Evolutionary conservation across 2,113 vertebrate species (phyloP).

Genomic region (Seriola quinqueradiata): DNA sequence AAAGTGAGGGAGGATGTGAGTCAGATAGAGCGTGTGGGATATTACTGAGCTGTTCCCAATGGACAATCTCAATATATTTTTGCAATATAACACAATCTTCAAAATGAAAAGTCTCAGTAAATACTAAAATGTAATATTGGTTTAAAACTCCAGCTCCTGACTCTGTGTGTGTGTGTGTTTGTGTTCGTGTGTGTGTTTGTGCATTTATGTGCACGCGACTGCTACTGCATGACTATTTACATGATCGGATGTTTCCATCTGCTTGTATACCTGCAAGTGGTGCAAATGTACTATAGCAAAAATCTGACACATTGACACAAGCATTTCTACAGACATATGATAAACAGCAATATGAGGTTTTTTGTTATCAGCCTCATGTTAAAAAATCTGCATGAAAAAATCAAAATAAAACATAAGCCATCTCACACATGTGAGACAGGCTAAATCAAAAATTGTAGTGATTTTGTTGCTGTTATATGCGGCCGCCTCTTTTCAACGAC

Average conservation of each 20-base stretch:
- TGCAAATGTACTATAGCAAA: not conserved
- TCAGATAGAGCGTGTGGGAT: not conserved
- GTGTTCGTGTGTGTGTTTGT: not conserved
- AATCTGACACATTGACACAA: not conserved
- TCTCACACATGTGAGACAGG: too few species aligned
- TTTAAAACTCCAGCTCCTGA: slow-evolving; percentile 4
- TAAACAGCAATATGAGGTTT: too few species aligned
- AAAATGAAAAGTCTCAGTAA: slow-evolving; percentile 46
- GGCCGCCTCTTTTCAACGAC: too few species aligned
- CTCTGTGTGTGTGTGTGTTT: not conserved
- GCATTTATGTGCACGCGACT: not conserved
- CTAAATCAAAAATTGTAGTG: too few species aligned
- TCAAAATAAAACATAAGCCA: too few species aligned
- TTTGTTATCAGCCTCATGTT: not conserved
- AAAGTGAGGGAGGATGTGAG: slow-evolving; percentile 12
- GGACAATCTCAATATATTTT: slow-evolving; percentile 26
- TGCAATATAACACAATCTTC: slow-evolving; percentile 34
- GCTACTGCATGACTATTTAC: not conserved
- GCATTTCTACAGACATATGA: not conserved
- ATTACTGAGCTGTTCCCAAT: slow-evolving; percentile 32
- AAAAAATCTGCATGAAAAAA: not conserved
- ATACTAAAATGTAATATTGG: slow-evolving; percentile 30
- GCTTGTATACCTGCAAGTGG: not conserved
- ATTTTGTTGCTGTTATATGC: too few species aligned
- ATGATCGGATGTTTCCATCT: not conserved